These are phyloP conservation scores for Cerceris rybyensis DNA, from an alignment of 2,888 invertebrate genomes.

Conservation along the genomic window DNA sequence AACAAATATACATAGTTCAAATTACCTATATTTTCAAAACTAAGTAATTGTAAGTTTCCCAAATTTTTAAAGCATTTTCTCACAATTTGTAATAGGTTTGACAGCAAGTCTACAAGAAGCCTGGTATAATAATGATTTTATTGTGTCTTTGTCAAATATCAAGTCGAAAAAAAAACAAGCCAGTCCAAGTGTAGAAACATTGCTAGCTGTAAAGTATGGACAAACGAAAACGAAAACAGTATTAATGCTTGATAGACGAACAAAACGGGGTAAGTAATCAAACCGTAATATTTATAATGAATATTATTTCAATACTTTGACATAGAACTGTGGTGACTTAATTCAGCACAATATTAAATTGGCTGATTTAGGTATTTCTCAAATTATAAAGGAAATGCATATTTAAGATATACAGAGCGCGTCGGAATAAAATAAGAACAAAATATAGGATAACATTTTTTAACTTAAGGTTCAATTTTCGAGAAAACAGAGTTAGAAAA, in stretches of 20 bases:
- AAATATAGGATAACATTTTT: too few species aligned
- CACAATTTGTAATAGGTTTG: constrained; percentile 79
- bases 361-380: too few species aligned
- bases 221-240: constrained; percentile 83
- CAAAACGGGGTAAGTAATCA: constrained; percentile 82
- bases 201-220: constrained; percentile 84
- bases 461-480: too few species aligned
- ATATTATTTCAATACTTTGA: not conserved
- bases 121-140: constrained; percentile 83
- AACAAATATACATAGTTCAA: not conserved
- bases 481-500: too few species aligned
- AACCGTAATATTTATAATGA: not conserved
- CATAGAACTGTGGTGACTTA: too few species aligned
- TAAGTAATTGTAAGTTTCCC: too few species aligned
- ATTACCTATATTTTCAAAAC: not conserved
- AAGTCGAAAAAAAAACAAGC: constrained; percentile 82
- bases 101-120: constrained; percentile 83
- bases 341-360: too few species aligned
- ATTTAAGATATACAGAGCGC: too few species aligned
- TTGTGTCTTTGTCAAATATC: constrained; percentile 83
- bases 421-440: too few species aligned
- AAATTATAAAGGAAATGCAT: too few species aligned
- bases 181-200: constrained; percentile 81
- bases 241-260: constrained; percentile 83
- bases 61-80: not conserved